Conservation (phyloP, 2,113 vertebrate species). For the Lycocorax pyrrhopterus region DNA sequence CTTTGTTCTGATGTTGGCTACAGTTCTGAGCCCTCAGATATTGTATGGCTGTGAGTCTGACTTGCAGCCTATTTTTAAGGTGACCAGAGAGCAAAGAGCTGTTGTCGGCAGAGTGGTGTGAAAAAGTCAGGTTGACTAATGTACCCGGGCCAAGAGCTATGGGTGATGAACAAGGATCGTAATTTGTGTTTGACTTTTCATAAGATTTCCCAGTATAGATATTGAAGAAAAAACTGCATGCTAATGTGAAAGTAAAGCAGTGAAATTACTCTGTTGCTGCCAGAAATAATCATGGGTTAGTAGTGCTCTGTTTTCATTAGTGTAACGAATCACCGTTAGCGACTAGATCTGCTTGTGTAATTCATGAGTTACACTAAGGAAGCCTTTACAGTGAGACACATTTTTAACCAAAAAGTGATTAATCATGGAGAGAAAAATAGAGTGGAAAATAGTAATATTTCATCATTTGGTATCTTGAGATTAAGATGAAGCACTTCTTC, state of each 20-base stretch:
- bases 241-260: not conserved
- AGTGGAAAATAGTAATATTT: not conserved
- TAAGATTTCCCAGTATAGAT: not conserved
- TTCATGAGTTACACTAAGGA: not conserved
- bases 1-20: not conserved
- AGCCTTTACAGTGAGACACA: not conserved
- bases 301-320: not conserved
- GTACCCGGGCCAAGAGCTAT: not conserved
- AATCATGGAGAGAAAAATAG: not conserved
- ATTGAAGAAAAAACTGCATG: not conserved
- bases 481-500: not conserved
- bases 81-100: not conserved
- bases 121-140: not conserved
- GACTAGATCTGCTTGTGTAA: constrained; percentile 1
- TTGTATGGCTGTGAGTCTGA: not conserved
- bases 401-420: not conserved
- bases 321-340: not conserved
- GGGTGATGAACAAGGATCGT: not conserved
- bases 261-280: not conserved
- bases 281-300: constrained; percentile 11
- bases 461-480: not conserved
- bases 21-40: not conserved
- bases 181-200: not conserved
- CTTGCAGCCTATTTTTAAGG: not conserved
- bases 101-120: not conserved